Percentiles rank a stretch among this genome's conserved stretches.
Conservation (phyloP, 2,113 vertebrate genomes). For the Sardina pilchardus region DNA sequence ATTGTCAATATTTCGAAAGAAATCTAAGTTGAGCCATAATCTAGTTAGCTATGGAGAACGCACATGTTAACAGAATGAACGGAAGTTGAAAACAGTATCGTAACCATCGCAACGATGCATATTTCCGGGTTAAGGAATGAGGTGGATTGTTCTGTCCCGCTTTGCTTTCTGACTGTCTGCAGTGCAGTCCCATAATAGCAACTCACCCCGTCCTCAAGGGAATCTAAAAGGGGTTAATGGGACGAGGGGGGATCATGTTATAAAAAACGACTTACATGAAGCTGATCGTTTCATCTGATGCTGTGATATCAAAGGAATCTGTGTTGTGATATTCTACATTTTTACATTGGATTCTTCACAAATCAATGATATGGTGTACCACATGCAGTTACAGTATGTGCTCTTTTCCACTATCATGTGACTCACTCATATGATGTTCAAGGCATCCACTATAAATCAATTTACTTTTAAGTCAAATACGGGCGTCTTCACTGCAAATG, state of each 20-base stretch:
- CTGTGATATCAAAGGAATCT: not conserved
- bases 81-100: too few relatives aligned
- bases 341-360: not conserved
- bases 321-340: not conserved
- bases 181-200: conserved; percentile 17
- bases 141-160: not conserved
- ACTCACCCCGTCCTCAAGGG: not conserved
- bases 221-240: not conserved
- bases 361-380: not conserved
- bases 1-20: too few relatives aligned
- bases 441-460: not conserved
- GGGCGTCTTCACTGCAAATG: not conserved
- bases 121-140: too few relatives aligned
- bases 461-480: not conserved
- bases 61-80: too few relatives aligned
- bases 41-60: too few relatives aligned
- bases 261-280: not conserved
- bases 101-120: too few relatives aligned
- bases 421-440: not conserved
- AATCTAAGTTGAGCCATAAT: too few relatives aligned
- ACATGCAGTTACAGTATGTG: not conserved
- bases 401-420: not conserved
- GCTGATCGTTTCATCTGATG: not conserved
- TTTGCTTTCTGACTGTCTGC: not conserved
- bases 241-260: not conserved